Percentiles rank a stretch among this genome's conserved stretches.
These are phyloP conservation scores for Epinephelus fuscoguttatus DNA, from an alignment of 2,113 vertebrate species.

Conservation along the genomic window DNA sequence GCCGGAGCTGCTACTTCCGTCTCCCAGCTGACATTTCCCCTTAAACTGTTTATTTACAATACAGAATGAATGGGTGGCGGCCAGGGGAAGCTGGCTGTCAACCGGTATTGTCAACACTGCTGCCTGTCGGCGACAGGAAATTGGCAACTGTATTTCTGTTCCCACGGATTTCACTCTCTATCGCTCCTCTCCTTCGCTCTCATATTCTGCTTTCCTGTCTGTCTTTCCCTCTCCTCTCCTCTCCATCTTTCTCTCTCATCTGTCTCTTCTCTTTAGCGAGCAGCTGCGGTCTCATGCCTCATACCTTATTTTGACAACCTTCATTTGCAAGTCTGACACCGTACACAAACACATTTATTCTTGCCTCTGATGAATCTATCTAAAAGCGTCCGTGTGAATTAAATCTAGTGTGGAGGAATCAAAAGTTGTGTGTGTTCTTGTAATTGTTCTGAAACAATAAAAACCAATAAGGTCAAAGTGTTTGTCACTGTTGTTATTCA, in stretches of 20 bases:
- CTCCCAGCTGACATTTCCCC: slow-evolving; percentile 73
- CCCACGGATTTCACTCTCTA: slow-evolving; percentile 53
- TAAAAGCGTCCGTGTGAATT: slow-evolving; percentile 20
- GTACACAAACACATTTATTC: slow-evolving; percentile 47
- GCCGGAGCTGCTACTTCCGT: slow-evolving; percentile 46
- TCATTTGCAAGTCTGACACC: slow-evolving; percentile 62
- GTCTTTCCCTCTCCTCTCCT: slow-evolving; percentile 18
- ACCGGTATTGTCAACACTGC: slow-evolving; percentile 69
- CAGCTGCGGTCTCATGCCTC: slow-evolving; percentile 50
- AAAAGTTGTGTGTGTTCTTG: slow-evolving; percentile 33
- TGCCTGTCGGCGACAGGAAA: slow-evolving; percentile 77
- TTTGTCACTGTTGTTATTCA: neutral
- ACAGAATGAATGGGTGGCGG: slow-evolving; percentile 67
- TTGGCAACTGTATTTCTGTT: slow-evolving; percentile 78
- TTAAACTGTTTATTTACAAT: slow-evolving; percentile 81
- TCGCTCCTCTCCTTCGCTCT: slow-evolving; percentile 41
- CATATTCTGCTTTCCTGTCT: slow-evolving; percentile 37
- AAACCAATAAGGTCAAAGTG: neutral
- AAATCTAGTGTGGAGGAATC: slow-evolving; percentile 8
- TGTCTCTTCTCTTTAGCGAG: slow-evolving; percentile 52
- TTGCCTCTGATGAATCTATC: slow-evolving; percentile 49
- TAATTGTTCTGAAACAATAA: slow-evolving; percentile 25
- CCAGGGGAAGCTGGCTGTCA: slow-evolving; percentile 74
- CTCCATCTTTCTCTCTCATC: slow-evolving; percentile 21
- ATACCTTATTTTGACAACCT: slow-evolving; percentile 64